Conservation (phyloP, 2,888 invertebrate species). For the Agrotis puta region DNA sequence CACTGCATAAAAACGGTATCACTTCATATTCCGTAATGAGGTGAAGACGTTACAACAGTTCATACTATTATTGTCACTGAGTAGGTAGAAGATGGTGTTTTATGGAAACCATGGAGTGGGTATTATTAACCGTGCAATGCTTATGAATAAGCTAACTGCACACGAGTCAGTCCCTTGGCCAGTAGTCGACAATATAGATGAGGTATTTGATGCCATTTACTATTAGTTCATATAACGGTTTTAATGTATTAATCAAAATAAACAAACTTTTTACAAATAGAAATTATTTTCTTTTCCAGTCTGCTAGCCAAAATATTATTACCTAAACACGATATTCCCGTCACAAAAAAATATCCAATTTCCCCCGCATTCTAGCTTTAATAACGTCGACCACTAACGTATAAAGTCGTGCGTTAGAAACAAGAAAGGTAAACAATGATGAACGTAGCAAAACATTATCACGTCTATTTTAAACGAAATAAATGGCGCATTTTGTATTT, state of each 20-base stretch:
- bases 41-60: not conserved
- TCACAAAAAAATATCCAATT: not conserved
- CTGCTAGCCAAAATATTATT: not conserved
- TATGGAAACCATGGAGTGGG: too few species aligned
- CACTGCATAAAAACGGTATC: not conserved
- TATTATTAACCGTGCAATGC: not conserved
- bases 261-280: not conserved
- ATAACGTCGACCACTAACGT: not conserved
- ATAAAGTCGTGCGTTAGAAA: constrained; percentile 6
- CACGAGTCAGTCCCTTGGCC: too few species aligned
- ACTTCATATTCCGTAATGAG: not conserved
- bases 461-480: constrained; percentile 51
- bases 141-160: too few species aligned
- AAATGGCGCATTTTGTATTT: constrained; percentile 56
- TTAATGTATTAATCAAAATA: too few species aligned
- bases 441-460: constrained; percentile 40
- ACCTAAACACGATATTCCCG: not conserved
- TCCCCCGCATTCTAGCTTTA: not conserved
- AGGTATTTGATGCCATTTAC: too few species aligned
- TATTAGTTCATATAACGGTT: too few species aligned
- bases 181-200: too few species aligned
- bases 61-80: too few species aligned
- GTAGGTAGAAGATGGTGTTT: too few species aligned
- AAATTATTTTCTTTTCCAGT: not conserved
- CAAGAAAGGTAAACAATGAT: constrained; percentile 32